Evolutionary conservation across 2,113 vertebrate species (phyloP).

Genomic region (Oplegnathus fasciatus): DNA sequence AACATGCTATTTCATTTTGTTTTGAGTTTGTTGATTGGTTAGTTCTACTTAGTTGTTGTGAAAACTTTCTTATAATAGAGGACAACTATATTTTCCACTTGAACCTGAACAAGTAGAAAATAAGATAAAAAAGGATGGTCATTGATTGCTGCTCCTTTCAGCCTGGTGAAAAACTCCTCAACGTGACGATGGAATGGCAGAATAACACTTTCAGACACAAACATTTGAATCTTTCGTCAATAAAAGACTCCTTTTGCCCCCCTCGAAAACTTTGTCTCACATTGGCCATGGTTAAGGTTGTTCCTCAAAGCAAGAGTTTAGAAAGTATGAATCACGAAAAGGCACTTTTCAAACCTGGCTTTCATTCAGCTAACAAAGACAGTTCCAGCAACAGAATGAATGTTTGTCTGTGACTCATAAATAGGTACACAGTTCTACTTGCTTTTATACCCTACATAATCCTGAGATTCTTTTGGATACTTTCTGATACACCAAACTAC

Average conservation of each 20-base stretch:
- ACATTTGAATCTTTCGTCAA: slow-evolving; percentile 38
- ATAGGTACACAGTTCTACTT: slow-evolving; percentile 9
- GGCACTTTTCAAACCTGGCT: slow-evolving; percentile 35
- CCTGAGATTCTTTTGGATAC: slow-evolving; percentile 26
- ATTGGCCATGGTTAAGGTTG: neutral
- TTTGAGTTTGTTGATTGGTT: neutral
- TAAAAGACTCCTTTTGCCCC: neutral
- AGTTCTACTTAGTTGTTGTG: neutral
- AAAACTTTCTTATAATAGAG: neutral
- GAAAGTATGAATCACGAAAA: slow-evolving; percentile 47
- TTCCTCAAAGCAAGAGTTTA: slow-evolving; percentile 16
- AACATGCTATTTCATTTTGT: neutral
- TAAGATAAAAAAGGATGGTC: neutral
- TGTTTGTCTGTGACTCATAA: slow-evolving; percentile 44
- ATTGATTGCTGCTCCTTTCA: slow-evolving; percentile 21
- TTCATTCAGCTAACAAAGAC: slow-evolving; percentile 50
- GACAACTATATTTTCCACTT: neutral
- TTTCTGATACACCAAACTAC: slow-evolving; percentile 12
- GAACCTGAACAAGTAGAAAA: neutral
- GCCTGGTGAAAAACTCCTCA: slow-evolving; percentile 5
- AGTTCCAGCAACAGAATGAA: slow-evolving; percentile 28
- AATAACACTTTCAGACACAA: slow-evolving; percentile 31
- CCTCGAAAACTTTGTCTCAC: neutral
- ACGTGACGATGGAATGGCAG: slow-evolving; percentile 1
- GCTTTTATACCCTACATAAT: slow-evolving; percentile 35